Evolutionary conservation across 2,113 vertebrate genomes (phyloP), one percentile per base, ranked within the genome.

Genomic region (Atherinomorus stipes): DNA sequence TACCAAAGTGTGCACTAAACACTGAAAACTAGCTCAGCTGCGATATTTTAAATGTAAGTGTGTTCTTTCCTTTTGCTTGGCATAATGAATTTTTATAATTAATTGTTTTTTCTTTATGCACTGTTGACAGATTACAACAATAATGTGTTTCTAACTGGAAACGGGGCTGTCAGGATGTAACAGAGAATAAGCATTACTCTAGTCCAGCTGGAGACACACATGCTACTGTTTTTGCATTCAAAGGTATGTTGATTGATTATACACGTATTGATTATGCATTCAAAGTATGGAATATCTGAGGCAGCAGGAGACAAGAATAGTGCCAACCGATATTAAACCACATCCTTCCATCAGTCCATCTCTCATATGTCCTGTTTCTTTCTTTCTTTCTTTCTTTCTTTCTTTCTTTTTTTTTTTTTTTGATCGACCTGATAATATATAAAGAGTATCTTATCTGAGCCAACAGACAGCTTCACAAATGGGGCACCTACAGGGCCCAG

Each of bases 381-480:
- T 87, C 76, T 34, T 34, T 34, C 31, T 34, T 34, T 31, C 28
- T 31, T 31, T 31, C 28, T 31, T 31, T 31, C 28, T n/a, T n/a
- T n/a, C n/a, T n/a, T n/a, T n/a, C 7, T 89, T 93, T 91, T 90
- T 90, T 92, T 31, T 89, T 93, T 91, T 90, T 90, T 92, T 87
- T 76, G 89, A 87, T 85, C 76, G 81, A 65, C 64, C 70, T 23
- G 93, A 93, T 93, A 93, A 93, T 86, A 92, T 83, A 89, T 88
- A 74, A 78, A 80, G 76, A 76, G 83, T 67, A 75, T 90, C 93
- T 94, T 94, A 94, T 94, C 94, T 92, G 81, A 62, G 63, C 71
- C 87, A 80, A 91, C 89, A 93, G 92, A 92, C 92, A 89, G 93
- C 88, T 91, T 91, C 92, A 92, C 91, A 93, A 94, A 93, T 93